A percentile compares a stretch with the other conserved stretches of the same genome.
phyloP scores from a whole-genome alignment of 2,888 invertebrate genomes.

The Cephalotes varians region DNA sequence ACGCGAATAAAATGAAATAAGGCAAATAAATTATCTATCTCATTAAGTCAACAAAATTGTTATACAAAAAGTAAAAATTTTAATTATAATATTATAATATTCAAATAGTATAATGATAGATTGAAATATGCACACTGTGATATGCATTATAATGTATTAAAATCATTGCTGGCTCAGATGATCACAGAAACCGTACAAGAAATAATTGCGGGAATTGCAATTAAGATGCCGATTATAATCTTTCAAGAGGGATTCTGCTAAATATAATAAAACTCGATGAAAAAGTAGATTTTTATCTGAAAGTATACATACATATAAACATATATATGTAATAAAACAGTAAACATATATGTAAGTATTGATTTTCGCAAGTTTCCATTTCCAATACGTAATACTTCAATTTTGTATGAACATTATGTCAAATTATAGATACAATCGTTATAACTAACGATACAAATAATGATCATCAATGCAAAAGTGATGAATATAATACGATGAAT shows the following conservation, averaged over 20 bases:
- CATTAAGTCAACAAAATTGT: background rate
- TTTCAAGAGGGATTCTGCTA: background rate
- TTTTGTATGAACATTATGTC: background rate
- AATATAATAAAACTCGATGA: background rate
- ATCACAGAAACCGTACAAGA: background rate
- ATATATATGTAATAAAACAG: no score
- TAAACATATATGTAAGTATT: background rate
- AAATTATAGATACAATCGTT: background rate
- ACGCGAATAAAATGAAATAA: background rate
- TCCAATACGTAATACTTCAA: background rate
- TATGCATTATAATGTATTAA: constrained; percentile 1
- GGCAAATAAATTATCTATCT: background rate
- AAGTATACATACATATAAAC: no score
- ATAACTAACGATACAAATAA: background rate
- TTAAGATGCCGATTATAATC: constrained; percentile 6
- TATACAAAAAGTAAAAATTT: background rate
- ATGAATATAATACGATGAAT: background rate
- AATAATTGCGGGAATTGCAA: background rate
- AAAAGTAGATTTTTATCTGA: background rate
- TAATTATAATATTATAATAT: background rate
- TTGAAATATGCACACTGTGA: background rate
- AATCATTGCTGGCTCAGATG: background rate
- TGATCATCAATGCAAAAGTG: background rate
- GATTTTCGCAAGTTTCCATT: background rate
- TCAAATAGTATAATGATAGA: background rate